These are phyloP conservation scores for Eupithecia centaureata DNA, from an alignment of 2,888 invertebrate genomes.

Conservation along the genomic window DNA sequence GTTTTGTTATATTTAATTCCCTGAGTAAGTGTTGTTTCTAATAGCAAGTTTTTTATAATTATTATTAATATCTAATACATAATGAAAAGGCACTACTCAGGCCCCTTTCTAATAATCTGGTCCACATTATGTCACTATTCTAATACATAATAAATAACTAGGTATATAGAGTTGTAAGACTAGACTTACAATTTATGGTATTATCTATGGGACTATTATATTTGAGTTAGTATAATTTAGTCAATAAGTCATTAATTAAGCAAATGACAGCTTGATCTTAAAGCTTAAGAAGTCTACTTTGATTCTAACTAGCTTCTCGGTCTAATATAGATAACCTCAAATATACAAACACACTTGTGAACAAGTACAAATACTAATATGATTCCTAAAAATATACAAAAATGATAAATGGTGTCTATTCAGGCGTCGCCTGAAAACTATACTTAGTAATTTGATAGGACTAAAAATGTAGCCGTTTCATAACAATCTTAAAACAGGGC, in stretches of 20 bases:
- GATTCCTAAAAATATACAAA: neutral
- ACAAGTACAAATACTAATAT: neutral
- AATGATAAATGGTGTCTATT: neutral
- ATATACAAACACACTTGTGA: neutral
- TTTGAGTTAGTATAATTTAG: slow-evolving; percentile 4
- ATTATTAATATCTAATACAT: slow-evolving; percentile 52
- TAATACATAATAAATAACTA: slow-evolving; percentile 33
- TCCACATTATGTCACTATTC: slow-evolving; percentile 62
- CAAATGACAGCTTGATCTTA: slow-evolving; percentile 13
- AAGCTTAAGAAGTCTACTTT: slow-evolving; percentile 21
- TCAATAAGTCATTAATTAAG: slow-evolving; percentile 13
- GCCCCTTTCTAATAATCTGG: slow-evolving; percentile 78
- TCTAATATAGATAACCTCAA: slow-evolving; percentile 6
- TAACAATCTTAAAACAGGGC: too few species aligned
- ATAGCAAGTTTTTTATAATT: slow-evolving; percentile 32
- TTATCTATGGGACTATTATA: slow-evolving; percentile 19
- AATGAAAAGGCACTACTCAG: slow-evolving; percentile 79
- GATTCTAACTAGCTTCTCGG: neutral
- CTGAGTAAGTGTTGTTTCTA: slow-evolving; percentile 61
- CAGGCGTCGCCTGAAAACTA: too few species aligned
- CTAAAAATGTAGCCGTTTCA: too few species aligned
- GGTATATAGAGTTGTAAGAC: slow-evolving; percentile 21
- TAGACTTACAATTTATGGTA: slow-evolving; percentile 37
- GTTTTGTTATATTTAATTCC: slow-evolving; percentile 34
- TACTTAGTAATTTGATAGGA: too few species aligned